Conservation (phyloP, 2,888 invertebrate genomes). For the Thereva nobilitata region DNA sequence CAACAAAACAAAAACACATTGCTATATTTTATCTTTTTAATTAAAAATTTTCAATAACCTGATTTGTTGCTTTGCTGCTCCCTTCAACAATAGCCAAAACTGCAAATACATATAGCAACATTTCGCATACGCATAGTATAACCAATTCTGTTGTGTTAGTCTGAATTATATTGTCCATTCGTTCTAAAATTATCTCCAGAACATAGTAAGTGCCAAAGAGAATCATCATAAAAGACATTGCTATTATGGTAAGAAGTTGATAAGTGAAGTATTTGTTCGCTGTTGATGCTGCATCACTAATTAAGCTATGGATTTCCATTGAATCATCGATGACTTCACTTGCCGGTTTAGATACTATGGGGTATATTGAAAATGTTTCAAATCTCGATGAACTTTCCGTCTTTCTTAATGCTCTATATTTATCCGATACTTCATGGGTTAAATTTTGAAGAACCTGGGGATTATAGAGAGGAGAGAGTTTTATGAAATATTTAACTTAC, state of each 20-base stretch:
- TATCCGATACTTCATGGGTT: too few species aligned
- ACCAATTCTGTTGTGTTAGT: constrained; percentile 56
- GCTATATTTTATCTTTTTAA: neutral
- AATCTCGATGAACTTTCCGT: constrained; percentile 44
- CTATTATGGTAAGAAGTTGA: constrained; percentile 56
- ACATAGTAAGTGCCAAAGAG: constrained; percentile 58
- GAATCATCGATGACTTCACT: neutral
- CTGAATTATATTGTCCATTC: constrained; percentile 53
- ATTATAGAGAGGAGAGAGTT: too few species aligned
- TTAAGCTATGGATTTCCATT: constrained; percentile 47
- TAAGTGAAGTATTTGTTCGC: constrained; percentile 58
- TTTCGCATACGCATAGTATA: constrained; percentile 57
- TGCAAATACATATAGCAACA: constrained; percentile 55
- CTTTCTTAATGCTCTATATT: neutral
- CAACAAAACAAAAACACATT: neutral
- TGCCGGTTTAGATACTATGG: constrained; percentile 47
- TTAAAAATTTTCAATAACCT: constrained; percentile 44
- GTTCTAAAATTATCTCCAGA: constrained; percentile 54
- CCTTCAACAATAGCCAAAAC: constrained; percentile 56
- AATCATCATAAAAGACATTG: constrained; percentile 56
- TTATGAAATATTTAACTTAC: too few species aligned
- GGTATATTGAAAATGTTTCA: constrained; percentile 56
- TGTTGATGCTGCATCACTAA: constrained; percentile 56
- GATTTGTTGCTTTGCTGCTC: constrained; percentile 54
- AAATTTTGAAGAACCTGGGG: too few species aligned